phyloP scores from a whole-genome alignment of 2,797 vertebrate species.

The Cottoperca gobio region DNA sequence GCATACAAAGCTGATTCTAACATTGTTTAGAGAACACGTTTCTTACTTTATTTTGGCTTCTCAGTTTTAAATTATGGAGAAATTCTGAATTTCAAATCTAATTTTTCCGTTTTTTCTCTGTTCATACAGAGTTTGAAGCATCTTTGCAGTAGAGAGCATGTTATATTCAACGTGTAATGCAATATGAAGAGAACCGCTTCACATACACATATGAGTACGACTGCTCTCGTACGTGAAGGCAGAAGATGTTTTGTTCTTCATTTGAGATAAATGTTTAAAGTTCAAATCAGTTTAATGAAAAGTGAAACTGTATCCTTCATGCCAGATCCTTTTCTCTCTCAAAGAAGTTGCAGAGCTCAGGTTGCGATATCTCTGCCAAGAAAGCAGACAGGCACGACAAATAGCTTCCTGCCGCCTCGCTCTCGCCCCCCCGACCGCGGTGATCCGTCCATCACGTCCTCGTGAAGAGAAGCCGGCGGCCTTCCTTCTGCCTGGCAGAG shows the following conservation, averaged over 20 bases:
- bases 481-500: conserved; percentile 34
- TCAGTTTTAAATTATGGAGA: neutral
- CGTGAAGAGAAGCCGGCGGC: conserved; percentile 33
- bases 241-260: conserved; percentile 4
- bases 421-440: conserved; percentile 20
- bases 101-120: neutral
- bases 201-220: too few species aligned
- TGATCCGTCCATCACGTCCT: conserved; percentile 46
- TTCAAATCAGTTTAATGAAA: conserved; percentile 18
- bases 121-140: neutral
- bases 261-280: too few species aligned
- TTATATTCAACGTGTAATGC: neutral
- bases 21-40: neutral
- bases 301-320: neutral
- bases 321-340: conserved; percentile 19
- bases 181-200: conserved; percentile 9
- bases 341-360: conserved; percentile 26
- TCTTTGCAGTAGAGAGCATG: neutral
- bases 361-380: conserved; percentile 44
- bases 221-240: too few species aligned
- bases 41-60: conserved; percentile 6
- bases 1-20: neutral
- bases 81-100: conserved; percentile 22
- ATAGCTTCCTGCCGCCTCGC: conserved; percentile 36
- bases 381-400: conserved; percentile 54